A percentile compares a stretch with the other conserved stretches of the same genome.
Conservation (phyloP, 2,888 invertebrate genomes). For the Steinernema hermaphroditum region DNA sequence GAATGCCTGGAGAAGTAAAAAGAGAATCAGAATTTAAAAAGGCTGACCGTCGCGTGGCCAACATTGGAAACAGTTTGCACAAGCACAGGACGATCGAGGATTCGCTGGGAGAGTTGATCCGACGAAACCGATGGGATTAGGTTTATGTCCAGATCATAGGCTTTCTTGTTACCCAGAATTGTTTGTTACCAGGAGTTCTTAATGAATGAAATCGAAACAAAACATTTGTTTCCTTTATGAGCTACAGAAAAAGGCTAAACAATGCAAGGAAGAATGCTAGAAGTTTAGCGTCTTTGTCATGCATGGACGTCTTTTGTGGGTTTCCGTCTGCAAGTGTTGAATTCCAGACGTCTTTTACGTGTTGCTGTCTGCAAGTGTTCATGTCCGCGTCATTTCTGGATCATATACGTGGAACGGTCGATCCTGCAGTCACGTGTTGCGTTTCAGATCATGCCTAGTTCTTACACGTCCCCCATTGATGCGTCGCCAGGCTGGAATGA, state of each 20-base stretch:
- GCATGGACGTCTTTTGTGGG: too few species aligned
- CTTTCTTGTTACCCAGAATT: not conserved
- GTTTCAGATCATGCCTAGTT: not conserved
- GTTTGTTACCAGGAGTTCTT: conserved; percentile 1
- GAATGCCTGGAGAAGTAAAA: conserved; percentile 49
- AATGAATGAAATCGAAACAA: not conserved
- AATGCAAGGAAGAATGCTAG: too few species aligned
- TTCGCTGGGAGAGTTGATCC: conserved; percentile 49
- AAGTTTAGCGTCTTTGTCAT: too few species aligned
- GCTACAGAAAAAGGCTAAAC: too few species aligned
- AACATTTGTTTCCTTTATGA: too few species aligned
- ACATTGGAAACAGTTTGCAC: conserved; percentile 64
- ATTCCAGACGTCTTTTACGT: too few species aligned
- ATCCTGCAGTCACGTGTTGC: too few species aligned
- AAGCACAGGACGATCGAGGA: conserved; percentile 61
- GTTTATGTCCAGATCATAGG: conserved; percentile 32
- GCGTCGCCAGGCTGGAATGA: not conserved
- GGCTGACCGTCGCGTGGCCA: conserved; percentile 44
- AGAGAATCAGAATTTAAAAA: conserved; percentile 33
- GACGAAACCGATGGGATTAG: conserved; percentile 65
- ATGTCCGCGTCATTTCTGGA: too few species aligned
- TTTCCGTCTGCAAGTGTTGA: too few species aligned
- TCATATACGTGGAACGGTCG: too few species aligned
- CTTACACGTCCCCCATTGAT: too few species aligned
- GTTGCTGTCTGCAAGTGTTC: too few species aligned